Evolutionary conservation across 2,888 invertebrate species (phyloP).

Genomic region (Syrista parreyssii): DNA sequence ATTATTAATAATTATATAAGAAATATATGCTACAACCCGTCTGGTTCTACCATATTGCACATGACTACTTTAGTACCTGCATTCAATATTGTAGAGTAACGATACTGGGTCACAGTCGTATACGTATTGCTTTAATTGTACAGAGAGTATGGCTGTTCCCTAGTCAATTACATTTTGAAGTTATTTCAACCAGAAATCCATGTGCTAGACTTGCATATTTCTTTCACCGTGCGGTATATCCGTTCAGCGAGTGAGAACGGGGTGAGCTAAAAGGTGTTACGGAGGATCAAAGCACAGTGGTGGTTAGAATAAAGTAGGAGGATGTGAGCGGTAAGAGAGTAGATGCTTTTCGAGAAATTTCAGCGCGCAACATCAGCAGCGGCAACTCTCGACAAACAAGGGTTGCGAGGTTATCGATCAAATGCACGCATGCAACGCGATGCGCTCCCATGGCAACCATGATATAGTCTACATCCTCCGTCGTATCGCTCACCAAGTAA

Average conservation of each 20-base stretch:
- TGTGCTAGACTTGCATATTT: neutral
- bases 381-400: conserved; percentile 10
- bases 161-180: neutral
- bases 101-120: neutral
- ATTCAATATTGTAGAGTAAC: neutral
- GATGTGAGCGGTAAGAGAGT: neutral
- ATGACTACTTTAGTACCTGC: neutral
- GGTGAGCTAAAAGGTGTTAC: neutral
- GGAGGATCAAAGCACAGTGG: neutral
- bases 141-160: neutral
- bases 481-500: neutral
- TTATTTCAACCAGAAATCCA: neutral
- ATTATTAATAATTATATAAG: neutral
- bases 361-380: neutral
- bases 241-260: neutral
- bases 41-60: neutral
- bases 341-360: neutral
- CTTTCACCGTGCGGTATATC: neutral
- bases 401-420: conserved; percentile 49
- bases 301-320: neutral
- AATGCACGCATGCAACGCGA: conserved; percentile 39
- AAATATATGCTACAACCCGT: neutral
- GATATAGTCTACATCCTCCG: neutral
- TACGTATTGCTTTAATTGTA: neutral
- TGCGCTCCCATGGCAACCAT: conserved; percentile 41